A percentile compares a stretch with the other conserved stretches of the same genome.
Evolutionary conservation across 2,797 vertebrate species (phyloP).

Genomic region (Buphagus erythrorhynchus): DNA sequence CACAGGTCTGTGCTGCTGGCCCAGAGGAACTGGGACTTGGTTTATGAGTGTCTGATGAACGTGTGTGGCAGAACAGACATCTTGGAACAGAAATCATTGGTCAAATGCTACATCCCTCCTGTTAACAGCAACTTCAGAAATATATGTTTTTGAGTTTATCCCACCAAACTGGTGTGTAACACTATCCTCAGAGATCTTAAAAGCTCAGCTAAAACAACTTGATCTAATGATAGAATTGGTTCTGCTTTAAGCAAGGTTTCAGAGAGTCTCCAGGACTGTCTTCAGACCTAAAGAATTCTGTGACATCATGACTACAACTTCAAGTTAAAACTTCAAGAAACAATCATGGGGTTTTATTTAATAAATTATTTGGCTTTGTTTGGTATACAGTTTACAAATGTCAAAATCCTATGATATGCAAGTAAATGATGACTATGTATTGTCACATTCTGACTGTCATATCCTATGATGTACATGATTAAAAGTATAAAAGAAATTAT

Average conservation of each 20-base stretch:
- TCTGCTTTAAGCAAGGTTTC: not conserved
- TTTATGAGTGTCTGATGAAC: not conserved
- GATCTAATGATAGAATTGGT: not conserved
- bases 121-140: not conserved
- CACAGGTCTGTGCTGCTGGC: not conserved
- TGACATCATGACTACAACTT: not conserved
- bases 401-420: not conserved
- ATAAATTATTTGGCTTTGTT: not conserved
- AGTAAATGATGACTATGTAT: not conserved
- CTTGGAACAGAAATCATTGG: not conserved
- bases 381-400: not conserved
- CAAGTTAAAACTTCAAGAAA: not conserved
- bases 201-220: not conserved
- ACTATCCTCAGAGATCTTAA: not conserved
- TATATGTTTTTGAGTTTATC: not conserved
- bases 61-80: not conserved
- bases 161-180: rapidly evolving
- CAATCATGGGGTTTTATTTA: not conserved
- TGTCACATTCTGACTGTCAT: not conserved
- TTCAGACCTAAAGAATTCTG: not conserved
- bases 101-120: not conserved
- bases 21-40: not conserved
- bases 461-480: not conserved
- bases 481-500: not conserved
- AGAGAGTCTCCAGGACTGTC: not conserved